These are phyloP conservation scores for Aspidiotus rigidus DNA, from an alignment of 2,888 invertebrate species.

Conservation along the genomic window DNA sequence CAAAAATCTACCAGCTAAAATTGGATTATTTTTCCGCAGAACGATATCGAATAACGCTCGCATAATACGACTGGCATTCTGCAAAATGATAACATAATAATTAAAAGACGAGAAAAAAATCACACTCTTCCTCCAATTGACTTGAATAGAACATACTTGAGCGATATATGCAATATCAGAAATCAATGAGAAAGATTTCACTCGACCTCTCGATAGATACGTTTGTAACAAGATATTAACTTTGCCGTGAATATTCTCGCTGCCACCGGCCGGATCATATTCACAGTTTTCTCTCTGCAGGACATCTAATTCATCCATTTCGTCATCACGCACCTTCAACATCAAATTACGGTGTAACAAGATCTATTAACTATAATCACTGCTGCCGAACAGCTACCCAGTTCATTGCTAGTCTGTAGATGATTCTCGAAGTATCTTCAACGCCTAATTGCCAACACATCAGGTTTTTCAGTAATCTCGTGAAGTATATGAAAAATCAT, in stretches of 20 bases:
- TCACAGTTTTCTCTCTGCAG: slow-evolving; percentile 65
- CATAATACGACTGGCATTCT: slow-evolving; percentile 85
- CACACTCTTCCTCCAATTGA: not conserved
- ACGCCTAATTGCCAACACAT: too few relatives aligned
- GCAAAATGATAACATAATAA: slow-evolving; percentile 35
- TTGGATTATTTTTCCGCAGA: slow-evolving; percentile 77
- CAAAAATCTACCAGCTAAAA: slow-evolving; percentile 76
- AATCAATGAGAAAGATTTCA: slow-evolving; percentile 74
- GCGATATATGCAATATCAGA: slow-evolving; percentile 84
- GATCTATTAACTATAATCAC: too few relatives aligned
- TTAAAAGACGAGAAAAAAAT: slow-evolving; percentile 2
- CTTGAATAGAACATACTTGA: slow-evolving; percentile 51
- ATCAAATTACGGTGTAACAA: slow-evolving; percentile 14
- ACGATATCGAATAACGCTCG: slow-evolving; percentile 91
- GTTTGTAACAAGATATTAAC: slow-evolving; percentile 90
- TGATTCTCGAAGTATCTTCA: too few relatives aligned
- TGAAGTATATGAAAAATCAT: too few relatives aligned
- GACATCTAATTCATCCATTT: slow-evolving; percentile 77
- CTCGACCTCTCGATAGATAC: slow-evolving; percentile 68
- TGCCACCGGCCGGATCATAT: slow-evolving; percentile 66
- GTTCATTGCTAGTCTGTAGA: too few relatives aligned
- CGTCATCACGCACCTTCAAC: slow-evolving; percentile 79
- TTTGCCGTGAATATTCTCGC: slow-evolving; percentile 86
- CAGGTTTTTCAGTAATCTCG: too few relatives aligned
- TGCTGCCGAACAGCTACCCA: too few relatives aligned